Evolutionary conservation across 1,140 invertebrate species (phyloP), one percentile per base, ranked within the genome.

Genomic region (Augochlora pura): DNA sequence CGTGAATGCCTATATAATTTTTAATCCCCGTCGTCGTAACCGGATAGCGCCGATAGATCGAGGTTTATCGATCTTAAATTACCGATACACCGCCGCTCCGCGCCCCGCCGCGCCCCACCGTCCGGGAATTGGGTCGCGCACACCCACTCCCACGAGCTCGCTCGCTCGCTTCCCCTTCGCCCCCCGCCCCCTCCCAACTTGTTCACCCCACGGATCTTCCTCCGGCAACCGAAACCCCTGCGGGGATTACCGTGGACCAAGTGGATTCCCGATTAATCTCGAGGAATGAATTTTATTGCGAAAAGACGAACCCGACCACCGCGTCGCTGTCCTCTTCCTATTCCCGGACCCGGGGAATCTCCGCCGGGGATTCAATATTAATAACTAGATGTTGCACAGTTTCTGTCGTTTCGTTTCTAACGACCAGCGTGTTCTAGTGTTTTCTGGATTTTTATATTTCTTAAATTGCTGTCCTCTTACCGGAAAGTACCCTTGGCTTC

Each of bases 41-140:
- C 86, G 73, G 91, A 93, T 92, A 92, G 81, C 84, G 82, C 65
- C 85, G 86, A 91, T 91, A 88, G 85, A 88, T 89, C 75, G 85
- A 71, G 86, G 87, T 90, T 92, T 92, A 92, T 92, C 88, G 92
- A 92, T 93, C 91, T 92, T 92, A 87, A 90, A 90, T 93, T 93
- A 92, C 92, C 88, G 87, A 91, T 90, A 89, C 85, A 42, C 42
- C 32, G 32, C 32, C 32, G 32, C 32, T 12, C 42, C 42, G 42
- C 42, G 42, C 42, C 42, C 10, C 42, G 42, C 42, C 42, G 42
- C 10, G 42, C 42, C 32, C 1, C 42, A 86, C 83, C 70, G 27
- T 80, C 73, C 21, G 54, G 85, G 86, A 91, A 90, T 80, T 91
- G 85, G 90, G 88, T 91, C 88, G 87, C 83, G 83, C 66, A 66